Conservation (phyloP, 2,797 vertebrate species). For the Sciaenops ocellatus region DNA sequence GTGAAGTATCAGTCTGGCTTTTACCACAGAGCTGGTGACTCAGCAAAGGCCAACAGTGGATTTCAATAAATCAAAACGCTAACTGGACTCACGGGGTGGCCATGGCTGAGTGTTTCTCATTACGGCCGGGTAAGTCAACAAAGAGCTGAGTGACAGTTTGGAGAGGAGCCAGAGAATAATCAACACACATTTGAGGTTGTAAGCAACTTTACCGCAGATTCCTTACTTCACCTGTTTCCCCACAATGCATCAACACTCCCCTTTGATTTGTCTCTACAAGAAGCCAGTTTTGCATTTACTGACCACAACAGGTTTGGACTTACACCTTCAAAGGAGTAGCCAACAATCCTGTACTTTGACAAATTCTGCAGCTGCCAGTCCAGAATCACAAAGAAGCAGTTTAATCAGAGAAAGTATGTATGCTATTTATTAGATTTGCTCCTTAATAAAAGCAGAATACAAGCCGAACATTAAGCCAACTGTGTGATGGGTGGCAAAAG, state of each 20-base stretch:
- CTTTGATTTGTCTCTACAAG: constrained; percentile 42
- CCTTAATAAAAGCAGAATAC: neutral
- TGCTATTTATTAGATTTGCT: neutral
- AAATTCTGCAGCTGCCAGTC: constrained; percentile 1
- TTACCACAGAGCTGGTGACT: constrained; percentile 78
- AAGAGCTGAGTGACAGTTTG: constrained; percentile 71
- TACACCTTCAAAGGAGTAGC: neutral
- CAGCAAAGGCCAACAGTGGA: constrained; percentile 77
- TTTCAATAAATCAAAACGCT: constrained; percentile 85
- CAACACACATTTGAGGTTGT: constrained; percentile 55
- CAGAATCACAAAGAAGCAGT: neutral
- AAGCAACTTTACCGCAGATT: constrained; percentile 67
- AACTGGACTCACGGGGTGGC: constrained; percentile 77
- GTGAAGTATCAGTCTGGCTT: constrained; percentile 73
- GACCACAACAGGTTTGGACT: constrained; percentile 27
- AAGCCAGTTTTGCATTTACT: constrained; percentile 9
- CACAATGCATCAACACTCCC: constrained; percentile 44
- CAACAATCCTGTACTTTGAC: neutral
- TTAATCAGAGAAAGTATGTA: neutral
- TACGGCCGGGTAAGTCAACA: constrained; percentile 74
- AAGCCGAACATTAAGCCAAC: neutral
- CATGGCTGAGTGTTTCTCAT: constrained; percentile 75
- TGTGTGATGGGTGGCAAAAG: neutral
- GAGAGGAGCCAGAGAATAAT: constrained; percentile 65
- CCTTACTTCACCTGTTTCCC: constrained; percentile 41